These are phyloP conservation scores for Nothobranchius kuhntae DNA, from an alignment of 2,113 vertebrate genomes.

Conservation along the genomic window DNA sequence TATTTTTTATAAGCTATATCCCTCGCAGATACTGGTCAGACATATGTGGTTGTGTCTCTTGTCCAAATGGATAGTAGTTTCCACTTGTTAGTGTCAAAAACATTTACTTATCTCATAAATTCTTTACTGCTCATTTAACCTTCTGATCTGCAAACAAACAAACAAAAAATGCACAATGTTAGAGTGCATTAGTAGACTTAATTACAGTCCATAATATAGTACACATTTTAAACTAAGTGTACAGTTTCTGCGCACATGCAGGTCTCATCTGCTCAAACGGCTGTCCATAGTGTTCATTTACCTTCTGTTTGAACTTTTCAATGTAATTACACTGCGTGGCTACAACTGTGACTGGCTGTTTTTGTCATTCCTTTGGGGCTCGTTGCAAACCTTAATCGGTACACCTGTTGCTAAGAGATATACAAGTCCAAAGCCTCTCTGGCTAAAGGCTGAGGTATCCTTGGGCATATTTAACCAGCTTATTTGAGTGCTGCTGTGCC, in stretches of 20 bases:
- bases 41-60: no score
- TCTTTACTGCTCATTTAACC: no score
- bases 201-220: no score
- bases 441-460: constrained; percentile 78
- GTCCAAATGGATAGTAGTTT: no score
- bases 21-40: no score
- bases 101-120: background rate
- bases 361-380: constrained; percentile 64
- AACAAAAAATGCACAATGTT: no score
- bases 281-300: background rate
- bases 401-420: constrained; percentile 87
- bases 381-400: constrained; percentile 75
- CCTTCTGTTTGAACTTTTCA: constrained; percentile 6
- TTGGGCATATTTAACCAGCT: constrained; percentile 85
- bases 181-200: no score
- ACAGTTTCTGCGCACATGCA: background rate
- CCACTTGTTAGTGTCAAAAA: background rate
- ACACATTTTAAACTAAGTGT: background rate
- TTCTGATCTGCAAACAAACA: no score
- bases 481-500: constrained; percentile 80
- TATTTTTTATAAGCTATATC: no score
- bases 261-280: background rate
- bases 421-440: constrained; percentile 81
- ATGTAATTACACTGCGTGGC: constrained; percentile 23
- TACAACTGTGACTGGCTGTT: constrained; percentile 43